These are phyloP conservation scores for Carterocephalus palaemon DNA, from an alignment of 2,888 invertebrate genomes.

Conservation along the genomic window DNA sequence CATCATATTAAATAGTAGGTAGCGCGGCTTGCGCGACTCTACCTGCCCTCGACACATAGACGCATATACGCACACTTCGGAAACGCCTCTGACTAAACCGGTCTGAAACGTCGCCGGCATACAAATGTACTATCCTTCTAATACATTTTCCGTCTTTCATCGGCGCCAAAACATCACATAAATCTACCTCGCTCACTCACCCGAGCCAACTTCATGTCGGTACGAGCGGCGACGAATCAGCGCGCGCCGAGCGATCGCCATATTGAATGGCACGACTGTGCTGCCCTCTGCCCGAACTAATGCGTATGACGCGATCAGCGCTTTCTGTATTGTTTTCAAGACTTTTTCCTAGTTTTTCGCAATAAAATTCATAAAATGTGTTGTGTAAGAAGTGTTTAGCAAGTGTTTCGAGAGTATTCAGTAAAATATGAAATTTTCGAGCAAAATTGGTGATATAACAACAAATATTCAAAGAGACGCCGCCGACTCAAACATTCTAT, in stretches of 20 bases:
- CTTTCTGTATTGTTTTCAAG: conserved; percentile 63
- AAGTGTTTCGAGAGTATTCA: conserved; percentile 39
- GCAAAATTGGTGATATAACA: conserved; percentile 41
- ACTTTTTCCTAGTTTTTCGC: conserved; percentile 52
- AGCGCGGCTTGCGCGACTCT: conserved; percentile 41
- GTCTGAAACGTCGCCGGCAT: conserved; percentile 65
- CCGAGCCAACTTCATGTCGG: conserved; percentile 63
- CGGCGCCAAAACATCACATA: conserved; percentile 71
- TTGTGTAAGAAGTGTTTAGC: conserved; percentile 47
- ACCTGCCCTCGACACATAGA: conserved; percentile 71
- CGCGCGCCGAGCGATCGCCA: conserved; percentile 63
- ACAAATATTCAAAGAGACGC: conserved; percentile 49
- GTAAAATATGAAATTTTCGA: conserved; percentile 35
- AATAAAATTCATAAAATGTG: conserved; percentile 33
- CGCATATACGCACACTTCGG: conserved; percentile 66
- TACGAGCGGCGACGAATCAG: conserved; percentile 57
- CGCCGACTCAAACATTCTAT: conserved; percentile 46
- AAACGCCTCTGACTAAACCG: conserved; percentile 76
- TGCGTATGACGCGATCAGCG: conserved; percentile 50
- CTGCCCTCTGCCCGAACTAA: conserved; percentile 64
- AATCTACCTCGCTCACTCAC: conserved; percentile 69
- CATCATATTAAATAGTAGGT: conserved; percentile 64
- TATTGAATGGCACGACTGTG: conserved; percentile 63
- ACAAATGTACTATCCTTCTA: conserved; percentile 66
- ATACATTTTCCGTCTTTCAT: conserved; percentile 74